Percentiles rank a stretch among this genome's conserved stretches.
These are phyloP conservation scores for Drosophila takahashii DNA, from an alignment of 1,140 invertebrate species.

Conservation along the genomic window DNA sequence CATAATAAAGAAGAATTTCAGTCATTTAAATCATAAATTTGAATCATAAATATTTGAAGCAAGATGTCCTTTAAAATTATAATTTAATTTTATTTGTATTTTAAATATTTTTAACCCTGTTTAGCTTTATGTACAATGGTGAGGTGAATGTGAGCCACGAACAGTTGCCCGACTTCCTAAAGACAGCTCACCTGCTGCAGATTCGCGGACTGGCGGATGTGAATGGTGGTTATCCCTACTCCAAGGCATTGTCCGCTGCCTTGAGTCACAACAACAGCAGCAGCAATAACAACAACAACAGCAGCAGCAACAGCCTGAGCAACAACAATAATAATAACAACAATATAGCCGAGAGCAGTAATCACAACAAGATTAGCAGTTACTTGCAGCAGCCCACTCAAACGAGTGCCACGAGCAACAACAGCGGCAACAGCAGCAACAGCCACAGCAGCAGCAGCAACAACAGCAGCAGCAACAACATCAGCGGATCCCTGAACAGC, in stretches of 20 bases:
- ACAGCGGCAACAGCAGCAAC: conserved; percentile 17
- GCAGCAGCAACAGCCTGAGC: conserved; percentile 20
- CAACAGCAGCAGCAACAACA: conserved; percentile 23
- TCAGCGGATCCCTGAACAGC: conserved; percentile 38
- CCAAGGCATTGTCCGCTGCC: conserved; percentile 65
- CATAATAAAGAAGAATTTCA: too few species aligned
- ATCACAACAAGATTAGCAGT: conserved; percentile 67
- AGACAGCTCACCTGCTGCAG: conserved; percentile 95
- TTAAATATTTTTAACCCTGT: not conserved
- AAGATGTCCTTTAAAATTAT: not conserved
- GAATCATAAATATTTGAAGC: too few species aligned
- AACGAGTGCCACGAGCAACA: conserved; percentile 15
- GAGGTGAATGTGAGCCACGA: conserved; percentile 97
- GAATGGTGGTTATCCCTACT: conserved; percentile 85
- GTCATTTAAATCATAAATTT: too few species aligned
- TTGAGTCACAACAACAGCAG: conserved; percentile 76
- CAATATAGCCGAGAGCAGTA: conserved; percentile 50
- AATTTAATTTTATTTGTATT: not conserved
- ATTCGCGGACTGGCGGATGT: conserved; percentile 95
- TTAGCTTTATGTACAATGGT: conserved; percentile 96
- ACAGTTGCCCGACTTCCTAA: conserved; percentile 93
- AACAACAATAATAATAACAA: conserved; percentile 40
- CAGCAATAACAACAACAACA: conserved; percentile 28
- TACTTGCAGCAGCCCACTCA: conserved; percentile 50
- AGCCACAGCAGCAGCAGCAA: conserved; percentile 22